Base-by-base conservation (phyloP, 30 jellyfish, hydroid and myxozoan species). In the Haliclystus octoradiatus region DNA sequence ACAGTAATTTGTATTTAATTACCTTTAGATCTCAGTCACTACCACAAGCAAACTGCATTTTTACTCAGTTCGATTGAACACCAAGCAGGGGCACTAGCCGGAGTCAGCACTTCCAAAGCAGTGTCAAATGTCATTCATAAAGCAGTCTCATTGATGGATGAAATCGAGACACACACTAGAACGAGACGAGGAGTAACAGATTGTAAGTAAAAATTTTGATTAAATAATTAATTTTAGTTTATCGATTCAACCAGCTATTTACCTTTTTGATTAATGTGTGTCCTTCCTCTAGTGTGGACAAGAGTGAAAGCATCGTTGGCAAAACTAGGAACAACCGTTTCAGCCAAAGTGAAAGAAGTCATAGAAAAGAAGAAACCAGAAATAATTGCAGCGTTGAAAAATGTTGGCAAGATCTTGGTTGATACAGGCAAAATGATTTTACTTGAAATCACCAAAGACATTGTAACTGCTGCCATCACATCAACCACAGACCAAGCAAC, bases 401-500 rank as follows among this genome's bases (percentile, higher is more conserved):
- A 9, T 19, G 57, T 40, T 19, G 57, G 57, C 57, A 40, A 40
- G 57, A 19, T 19, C 14, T 19, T 40, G 14, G 19, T 40, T 40
- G 57, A 40, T 19, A 40, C 57, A 40, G 57, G 57, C 57, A 40
- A 40, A 19, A 9, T 5, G 57, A 40, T 40, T 19, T 40, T 40
- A 19, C 57, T 40, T 9, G 57, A 40, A 40, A 9, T 40, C 14
- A 19, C 57, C 57, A 40, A 40, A 19, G 57, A 40, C 57, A 40
- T 40, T 40, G 57, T 40, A 9, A 40, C 57, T 19, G 57, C 57
- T 19, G 57, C 19, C 9, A 19, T 40, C 9, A 40, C 57, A 5
- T 40, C 57, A 40, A 40, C 57, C 19, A 19, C 57, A 40, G 57
- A 19, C 57, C 57, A 40, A 40, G 57, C 57, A 40, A 40, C 57